These are phyloP conservation scores for Leptopilina myrica DNA, from an alignment of 2,888 invertebrate species.

Conservation along the genomic window DNA sequence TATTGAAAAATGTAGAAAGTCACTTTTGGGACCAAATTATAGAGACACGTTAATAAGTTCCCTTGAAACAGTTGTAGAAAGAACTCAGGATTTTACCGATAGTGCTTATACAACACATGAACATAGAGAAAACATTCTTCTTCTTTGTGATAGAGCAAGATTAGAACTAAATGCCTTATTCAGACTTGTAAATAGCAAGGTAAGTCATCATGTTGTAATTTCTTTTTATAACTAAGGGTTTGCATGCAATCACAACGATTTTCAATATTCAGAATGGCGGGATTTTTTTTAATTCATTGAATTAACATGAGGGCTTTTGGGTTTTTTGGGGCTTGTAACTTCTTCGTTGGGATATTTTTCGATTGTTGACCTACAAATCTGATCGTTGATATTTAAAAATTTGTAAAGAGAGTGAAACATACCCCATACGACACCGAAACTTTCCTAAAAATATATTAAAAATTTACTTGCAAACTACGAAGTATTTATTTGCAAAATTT, in stretches of 20 bases:
- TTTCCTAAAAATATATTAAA: no score
- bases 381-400: no score
- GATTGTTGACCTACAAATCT: no score
- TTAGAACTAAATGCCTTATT: slow-evolving; percentile 94
- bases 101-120: slow-evolving; percentile 99
- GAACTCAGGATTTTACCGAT: slow-evolving; percentile 99
- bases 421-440: no score
- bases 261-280: no score
- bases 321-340: no score
- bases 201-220: slow-evolving; percentile 75
- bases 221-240: neutral
- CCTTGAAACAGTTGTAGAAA: slow-evolving; percentile 93
- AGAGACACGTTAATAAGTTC: slow-evolving; percentile 91
- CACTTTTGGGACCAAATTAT: slow-evolving; percentile 82
- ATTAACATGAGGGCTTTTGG: no score
- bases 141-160: slow-evolving; percentile 92
- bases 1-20: slow-evolving; percentile 91
- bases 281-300: no score
- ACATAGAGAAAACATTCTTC: slow-evolving; percentile 95
- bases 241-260: neutral
- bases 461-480: no score
- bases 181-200: slow-evolving; percentile 89
- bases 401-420: no score
- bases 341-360: no score
- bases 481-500: no score